Conservation (phyloP, 2,797 vertebrate species). For the Orestias chungarensis region DNA sequence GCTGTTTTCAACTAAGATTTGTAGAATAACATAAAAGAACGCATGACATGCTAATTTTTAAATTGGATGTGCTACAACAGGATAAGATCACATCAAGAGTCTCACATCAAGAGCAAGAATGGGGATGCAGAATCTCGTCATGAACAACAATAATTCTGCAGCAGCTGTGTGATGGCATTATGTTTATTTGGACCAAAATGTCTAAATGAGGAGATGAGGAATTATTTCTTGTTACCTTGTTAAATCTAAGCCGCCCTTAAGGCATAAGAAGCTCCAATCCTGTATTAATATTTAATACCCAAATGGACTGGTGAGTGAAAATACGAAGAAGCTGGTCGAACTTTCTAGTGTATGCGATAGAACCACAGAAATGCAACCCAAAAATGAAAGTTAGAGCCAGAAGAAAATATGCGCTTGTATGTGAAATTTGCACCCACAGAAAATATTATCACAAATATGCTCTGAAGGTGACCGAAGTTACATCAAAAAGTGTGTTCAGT, state of each 20-base stretch:
- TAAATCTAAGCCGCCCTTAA: neutral
- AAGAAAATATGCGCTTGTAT: neutral
- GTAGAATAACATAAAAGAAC: too few relatives aligned
- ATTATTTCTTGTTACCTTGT: neutral
- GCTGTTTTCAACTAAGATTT: too few relatives aligned
- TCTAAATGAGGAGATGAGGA: neutral
- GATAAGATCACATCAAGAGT: neutral
- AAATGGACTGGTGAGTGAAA: neutral
- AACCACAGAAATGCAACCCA: constrained; percentile 4
- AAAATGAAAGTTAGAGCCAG: neutral
- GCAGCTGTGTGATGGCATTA: neutral
- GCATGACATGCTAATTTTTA: too few relatives aligned
- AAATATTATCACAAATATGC: neutral
- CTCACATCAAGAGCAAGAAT: neutral
- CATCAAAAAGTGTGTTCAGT: neutral
- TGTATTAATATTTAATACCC: neutral
- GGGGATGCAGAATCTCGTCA: neutral
- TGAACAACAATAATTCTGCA: neutral
- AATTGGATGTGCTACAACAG: neutral
- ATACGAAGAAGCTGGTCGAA: neutral
- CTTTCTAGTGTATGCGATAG: neutral
- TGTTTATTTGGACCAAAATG: neutral
- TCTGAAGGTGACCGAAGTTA: neutral
- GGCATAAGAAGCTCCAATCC: neutral
- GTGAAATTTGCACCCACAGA: constrained; percentile 4